Conservation (phyloP, 2,113 vertebrate genomes). For the Plotosus lineatus region DNA sequence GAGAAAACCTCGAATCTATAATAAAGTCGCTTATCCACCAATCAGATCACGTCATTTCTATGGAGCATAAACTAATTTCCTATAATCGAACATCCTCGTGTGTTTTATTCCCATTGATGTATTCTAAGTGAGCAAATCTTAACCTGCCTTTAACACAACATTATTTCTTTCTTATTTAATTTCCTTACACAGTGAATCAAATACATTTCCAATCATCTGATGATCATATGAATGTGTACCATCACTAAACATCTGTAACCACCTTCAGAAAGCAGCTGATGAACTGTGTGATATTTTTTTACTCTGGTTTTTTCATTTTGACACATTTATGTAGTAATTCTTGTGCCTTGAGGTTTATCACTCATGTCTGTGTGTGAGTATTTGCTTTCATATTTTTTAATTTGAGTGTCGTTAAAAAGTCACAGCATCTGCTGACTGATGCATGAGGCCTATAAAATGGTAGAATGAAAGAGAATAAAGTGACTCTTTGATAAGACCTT, state of each 20-base stretch:
- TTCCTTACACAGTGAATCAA: too few relatives aligned
- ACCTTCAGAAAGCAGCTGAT: neutral
- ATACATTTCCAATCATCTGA: neutral
- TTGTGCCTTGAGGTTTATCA: neutral
- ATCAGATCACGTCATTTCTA: too few relatives aligned
- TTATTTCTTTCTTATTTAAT: neutral
- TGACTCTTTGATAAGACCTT: neutral
- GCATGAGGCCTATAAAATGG: conserved; percentile 16
- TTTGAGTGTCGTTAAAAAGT: neutral
- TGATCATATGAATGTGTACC: neutral
- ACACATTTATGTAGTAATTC: too few relatives aligned
- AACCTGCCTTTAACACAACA: neutral
- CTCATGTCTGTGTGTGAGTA: neutral
- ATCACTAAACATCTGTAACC: neutral
- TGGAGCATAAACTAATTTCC: too few relatives aligned
- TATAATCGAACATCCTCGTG: neutral
- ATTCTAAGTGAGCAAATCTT: too few relatives aligned
- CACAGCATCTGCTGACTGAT: neutral
- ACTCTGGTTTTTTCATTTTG: neutral
- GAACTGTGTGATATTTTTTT: neutral
- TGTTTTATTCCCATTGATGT: too few relatives aligned
- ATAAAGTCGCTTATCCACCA: too few relatives aligned
- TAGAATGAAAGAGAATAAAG: neutral
- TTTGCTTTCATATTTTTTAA: neutral
- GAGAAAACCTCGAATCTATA: too few relatives aligned